Evolutionary conservation across 2,888 invertebrate genomes (phyloP).

Genomic region (Homarus gammarus): DNA sequence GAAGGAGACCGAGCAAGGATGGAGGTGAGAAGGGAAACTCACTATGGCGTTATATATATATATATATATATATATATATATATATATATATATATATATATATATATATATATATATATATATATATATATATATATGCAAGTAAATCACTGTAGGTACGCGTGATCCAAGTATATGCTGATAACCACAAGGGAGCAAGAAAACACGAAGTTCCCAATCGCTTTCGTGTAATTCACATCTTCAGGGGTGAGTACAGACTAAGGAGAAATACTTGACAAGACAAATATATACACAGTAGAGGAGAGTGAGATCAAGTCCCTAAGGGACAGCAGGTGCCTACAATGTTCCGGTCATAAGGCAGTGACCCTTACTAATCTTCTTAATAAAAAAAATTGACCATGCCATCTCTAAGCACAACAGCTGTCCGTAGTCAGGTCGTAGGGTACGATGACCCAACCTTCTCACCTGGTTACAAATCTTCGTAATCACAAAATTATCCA

Average conservation of each 20-base stretch:
- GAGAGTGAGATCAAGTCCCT: too few relatives aligned
- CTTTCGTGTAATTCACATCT: not conserved
- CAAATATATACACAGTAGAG: not conserved
- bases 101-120: conserved; percentile 73
- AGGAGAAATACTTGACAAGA: not conserved
- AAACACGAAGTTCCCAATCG: not conserved
- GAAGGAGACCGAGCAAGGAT: too few relatives aligned
- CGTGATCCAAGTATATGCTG: not conserved
- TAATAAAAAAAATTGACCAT: too few relatives aligned
- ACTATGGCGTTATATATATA: conserved; percentile 42
- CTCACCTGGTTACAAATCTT: too few relatives aligned
- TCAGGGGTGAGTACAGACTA: not conserved
- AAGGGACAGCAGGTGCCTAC: too few relatives aligned
- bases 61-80: conserved; percentile 52
- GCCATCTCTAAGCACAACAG: too few relatives aligned
- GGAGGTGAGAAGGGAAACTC: too few relatives aligned
- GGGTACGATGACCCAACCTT: too few relatives aligned
- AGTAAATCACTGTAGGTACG: not conserved
- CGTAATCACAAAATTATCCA: too few relatives aligned
- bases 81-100: conserved; percentile 60
- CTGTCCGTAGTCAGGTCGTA: too few relatives aligned
- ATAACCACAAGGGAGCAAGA: not conserved
- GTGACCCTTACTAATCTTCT: too few relatives aligned
- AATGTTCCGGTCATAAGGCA: too few relatives aligned
- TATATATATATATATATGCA: conserved; percentile 6